These are phyloP conservation scores for Cuculus canorus DNA, from an alignment of 2,797 vertebrate genomes.

Conservation along the genomic window DNA sequence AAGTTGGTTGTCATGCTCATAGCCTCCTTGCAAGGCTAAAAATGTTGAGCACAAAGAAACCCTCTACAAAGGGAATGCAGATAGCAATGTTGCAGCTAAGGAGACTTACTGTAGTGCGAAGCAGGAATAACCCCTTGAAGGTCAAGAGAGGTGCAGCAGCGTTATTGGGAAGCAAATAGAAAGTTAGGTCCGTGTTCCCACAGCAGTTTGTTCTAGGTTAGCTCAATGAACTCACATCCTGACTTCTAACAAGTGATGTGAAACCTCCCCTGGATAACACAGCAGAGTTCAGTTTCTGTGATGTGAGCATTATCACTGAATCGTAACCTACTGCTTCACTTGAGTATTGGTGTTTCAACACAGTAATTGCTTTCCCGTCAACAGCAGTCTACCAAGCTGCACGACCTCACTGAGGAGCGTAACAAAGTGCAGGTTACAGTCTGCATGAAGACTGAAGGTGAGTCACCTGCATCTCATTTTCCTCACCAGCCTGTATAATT, in stretches of 20 bases:
- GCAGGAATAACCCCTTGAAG: not conserved
- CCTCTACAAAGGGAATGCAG: not conserved
- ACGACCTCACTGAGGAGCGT: constrained; percentile 57
- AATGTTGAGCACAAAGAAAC: not conserved
- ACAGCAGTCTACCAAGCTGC: constrained; percentile 72
- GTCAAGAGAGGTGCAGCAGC: accelerated
- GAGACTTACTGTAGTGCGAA: not conserved
- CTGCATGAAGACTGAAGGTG: constrained; percentile 51
- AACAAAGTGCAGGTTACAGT: constrained; percentile 65
- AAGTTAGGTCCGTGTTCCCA: not conserved
- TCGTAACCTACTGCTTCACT: not conserved
- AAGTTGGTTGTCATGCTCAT: not conserved
- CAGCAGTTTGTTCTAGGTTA: not conserved
- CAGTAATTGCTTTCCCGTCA: not conserved
- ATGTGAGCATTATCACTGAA: not conserved
- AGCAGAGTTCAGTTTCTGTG: not conserved
- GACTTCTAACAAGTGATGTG: not conserved
- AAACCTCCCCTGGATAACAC: not conserved
- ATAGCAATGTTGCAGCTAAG: not conserved
- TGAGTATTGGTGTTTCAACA: not conserved
- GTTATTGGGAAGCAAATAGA: not conserved
- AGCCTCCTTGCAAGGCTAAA: not conserved
- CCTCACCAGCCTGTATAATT: not conserved
- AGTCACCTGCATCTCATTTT: not conserved
- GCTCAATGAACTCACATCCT: accelerated